Base-by-base conservation (phyloP, 2,797 vertebrate genomes). In the Sitta carolinensis region DNA sequence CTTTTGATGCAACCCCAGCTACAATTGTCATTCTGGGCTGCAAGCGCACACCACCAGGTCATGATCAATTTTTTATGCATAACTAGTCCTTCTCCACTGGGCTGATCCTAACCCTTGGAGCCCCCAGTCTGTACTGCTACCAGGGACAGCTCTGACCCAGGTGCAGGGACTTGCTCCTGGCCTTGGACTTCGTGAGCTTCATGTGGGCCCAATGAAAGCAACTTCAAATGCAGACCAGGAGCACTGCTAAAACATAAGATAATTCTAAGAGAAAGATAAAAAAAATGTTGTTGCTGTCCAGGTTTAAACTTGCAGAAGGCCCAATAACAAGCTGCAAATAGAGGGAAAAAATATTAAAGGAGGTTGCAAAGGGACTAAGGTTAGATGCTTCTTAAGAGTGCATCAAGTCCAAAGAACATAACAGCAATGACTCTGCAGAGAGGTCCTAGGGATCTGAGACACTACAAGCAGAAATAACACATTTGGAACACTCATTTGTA, bases 11-110 rank as follows among this genome's bases (percentile, higher is more conserved):
- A 38, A 36, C 4, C 21, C 13, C 7, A 9, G 26, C 8, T 57
- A 50, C 13, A 36, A 21, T 3, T 26, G 29, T n/a, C n/a, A 10
- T 58, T 66, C 38, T 29, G 29, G n/a, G 45, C 11, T 21, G 20
- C 29, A 80, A n/a, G 20, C 0, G 0, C 19, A 58, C 19, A 26
- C 10, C 50, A 10, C 7, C 4, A 5, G n/a, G n/a, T 52, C 29
- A 30, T 3, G 1, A 40, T 30, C 16, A 43, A 43, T 43, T 63
- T 78, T 50, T 57, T 0, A 0, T 45, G 45, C 13, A 43, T 50
- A 38, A 51, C 7, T 14, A 80, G 13, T 26, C 51, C 23, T 58
- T 51, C 38, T 73, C 29, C 25, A 58, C 10, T 22, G 38, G 27
- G 38, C 22, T 59, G 62, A 32, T 68, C 23, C 66, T 38, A 58